Conservation (phyloP, 2,888 invertebrate genomes). For the Mycalesis mineus region DNA sequence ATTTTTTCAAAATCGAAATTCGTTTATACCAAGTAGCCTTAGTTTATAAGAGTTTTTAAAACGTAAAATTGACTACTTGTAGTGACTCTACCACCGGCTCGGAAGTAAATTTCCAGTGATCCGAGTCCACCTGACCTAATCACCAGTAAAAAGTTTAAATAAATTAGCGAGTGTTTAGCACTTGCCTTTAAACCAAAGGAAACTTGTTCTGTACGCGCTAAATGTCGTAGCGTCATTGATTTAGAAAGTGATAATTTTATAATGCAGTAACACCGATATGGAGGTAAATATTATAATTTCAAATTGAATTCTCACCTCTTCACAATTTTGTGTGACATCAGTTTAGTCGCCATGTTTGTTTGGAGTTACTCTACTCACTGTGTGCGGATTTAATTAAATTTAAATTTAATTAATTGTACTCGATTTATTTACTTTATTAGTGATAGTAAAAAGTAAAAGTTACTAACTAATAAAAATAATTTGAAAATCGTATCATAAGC, state of each 20-base stretch:
- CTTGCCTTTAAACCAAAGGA: neutral
- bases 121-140: too few species aligned
- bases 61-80: too few species aligned
- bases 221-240: neutral
- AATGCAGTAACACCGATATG: slow-evolving; percentile 1
- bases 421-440: neutral
- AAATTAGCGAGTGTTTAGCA: neutral
- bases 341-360: slow-evolving; percentile 2
- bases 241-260: slow-evolving; percentile 1
- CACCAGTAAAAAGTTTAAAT: neutral
- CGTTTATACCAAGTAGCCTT: too few species aligned
- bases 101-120: too few species aligned
- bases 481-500: too few species aligned
- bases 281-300: slow-evolving; percentile 22
- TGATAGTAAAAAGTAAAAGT: neutral
- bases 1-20: too few species aligned
- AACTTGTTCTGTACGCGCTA: neutral
- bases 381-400: neutral
- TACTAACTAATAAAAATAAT: too few species aligned
- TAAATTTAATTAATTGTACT: neutral
- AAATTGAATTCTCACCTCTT: slow-evolving; percentile 17
- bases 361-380: neutral
- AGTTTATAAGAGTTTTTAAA: too few species aligned
- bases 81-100: too few species aligned
- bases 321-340: neutral